Evolutionary conservation across 1,140 invertebrate species (phyloP).

Genomic region (Gryllus bimaculatus): DNA sequence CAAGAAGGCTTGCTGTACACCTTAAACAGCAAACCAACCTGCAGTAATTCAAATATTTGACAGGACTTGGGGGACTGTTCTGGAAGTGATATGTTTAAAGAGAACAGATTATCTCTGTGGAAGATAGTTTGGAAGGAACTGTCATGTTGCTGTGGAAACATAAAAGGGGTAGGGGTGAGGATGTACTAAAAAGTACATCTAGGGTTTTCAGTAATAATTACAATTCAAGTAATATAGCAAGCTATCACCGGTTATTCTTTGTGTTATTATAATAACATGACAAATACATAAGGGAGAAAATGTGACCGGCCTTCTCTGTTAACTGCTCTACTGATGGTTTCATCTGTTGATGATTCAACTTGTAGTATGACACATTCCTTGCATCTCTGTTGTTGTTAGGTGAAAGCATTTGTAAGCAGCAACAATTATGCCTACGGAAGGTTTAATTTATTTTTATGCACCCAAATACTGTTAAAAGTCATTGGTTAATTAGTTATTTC

Average conservation of each 20-base stretch:
- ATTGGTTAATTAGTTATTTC: not conserved
- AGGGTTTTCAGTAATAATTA: slow-evolving; percentile 17
- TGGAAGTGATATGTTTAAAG: not conserved
- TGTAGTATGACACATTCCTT: slow-evolving; percentile 9
- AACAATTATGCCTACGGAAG: slow-evolving; percentile 12
- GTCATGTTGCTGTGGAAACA: not conserved
- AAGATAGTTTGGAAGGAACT: not conserved
- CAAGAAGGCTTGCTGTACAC: slow-evolving; percentile 29
- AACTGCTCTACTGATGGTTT: slow-evolving; percentile 6
- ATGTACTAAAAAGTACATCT: slow-evolving; percentile 9
- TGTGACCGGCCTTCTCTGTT: slow-evolving; percentile 16
- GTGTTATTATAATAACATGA: slow-evolving; percentile 11
- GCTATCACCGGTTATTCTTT: slow-evolving; percentile 14
- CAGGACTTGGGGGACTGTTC: not conserved
- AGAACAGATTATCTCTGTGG: not conserved
- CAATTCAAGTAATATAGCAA: slow-evolving; percentile 12
- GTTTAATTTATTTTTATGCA: slow-evolving; percentile 15
- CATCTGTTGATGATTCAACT: not conserved
- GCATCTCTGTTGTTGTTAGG: slow-evolving; percentile 10
- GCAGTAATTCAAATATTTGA: not conserved
- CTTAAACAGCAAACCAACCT: slow-evolving; percentile 16
- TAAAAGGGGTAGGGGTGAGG: not conserved
- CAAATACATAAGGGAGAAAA: slow-evolving; percentile 10
- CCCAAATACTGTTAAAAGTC: not conserved
- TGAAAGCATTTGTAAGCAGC: slow-evolving; percentile 6